Evolutionary conservation across 2,113 vertebrate genomes (phyloP), one percentile per base, ranked within the genome.

Genomic region (Megaceryle torquata): DNA sequence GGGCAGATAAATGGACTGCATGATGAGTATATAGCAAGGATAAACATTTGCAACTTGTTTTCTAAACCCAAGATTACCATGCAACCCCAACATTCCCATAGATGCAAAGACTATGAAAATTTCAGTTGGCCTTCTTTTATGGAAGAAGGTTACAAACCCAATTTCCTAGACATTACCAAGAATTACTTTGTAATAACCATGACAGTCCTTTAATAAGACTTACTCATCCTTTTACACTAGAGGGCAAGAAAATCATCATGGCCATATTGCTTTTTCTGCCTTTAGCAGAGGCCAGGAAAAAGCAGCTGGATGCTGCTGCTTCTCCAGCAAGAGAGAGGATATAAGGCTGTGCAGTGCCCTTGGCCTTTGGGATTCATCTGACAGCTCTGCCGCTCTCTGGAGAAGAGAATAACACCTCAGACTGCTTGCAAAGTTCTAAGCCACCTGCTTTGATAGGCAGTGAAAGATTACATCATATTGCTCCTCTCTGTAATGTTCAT

Each of bases 281-380:
- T 50, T 75, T 44, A 37, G 21, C 46, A 82, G 28, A 59, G 57
- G 8, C 21, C 35, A 31, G 61, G 31, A 60, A 35, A 67, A 17
- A 67, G 8, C 35, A 70, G 37, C 26, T 67, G 64, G 44, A 33
- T 2, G 2, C 25, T 56, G 19, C 35, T 51, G 8, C 9, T 59
- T 53, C 65, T 50, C 21, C 71, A 68, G 28, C 51, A 77, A 57
- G n/a, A 48, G 3, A 67, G 8, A 10, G 13, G 9, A 13, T 29
- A 9, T 2, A 68, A 14, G 0, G 1, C 56, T 29, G 4, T 21
- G 11, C 6, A 18, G 8, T 14, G 50, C 28, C 28, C 39, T 24
- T 24, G 28, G 31, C 43, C 63, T 71, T 0, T 0, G 48, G 50
- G 44, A 61, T 29, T 53, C 46, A 44, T 6, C 26, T 67, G 50